Percentiles rank a stretch among this genome's conserved stretches.
Conservation (phyloP, 2,797 vertebrate species). For the Lithobates sylvaticus region DNA sequence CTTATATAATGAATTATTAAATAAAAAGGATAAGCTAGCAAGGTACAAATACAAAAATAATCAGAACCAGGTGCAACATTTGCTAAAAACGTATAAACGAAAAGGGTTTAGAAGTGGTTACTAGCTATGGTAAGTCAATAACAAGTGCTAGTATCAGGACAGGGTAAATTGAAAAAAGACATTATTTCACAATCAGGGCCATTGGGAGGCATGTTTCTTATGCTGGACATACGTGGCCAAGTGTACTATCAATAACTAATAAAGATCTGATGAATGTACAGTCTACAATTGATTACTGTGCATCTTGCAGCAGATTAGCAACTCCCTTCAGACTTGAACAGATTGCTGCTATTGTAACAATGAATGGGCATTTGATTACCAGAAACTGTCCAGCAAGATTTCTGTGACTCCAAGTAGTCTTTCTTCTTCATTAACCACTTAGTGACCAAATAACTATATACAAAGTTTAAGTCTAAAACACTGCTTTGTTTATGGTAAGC, state of each 20-base stretch:
- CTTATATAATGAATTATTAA: too few relatives aligned
- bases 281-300: background rate
- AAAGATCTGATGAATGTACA: background rate
- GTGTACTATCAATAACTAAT: background rate
- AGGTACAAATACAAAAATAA: too few relatives aligned
- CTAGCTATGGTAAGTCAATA: background rate
- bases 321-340: background rate
- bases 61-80: too few relatives aligned
- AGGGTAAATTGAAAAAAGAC: background rate
- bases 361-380: background rate
- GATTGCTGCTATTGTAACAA: background rate
- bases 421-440: too few relatives aligned
- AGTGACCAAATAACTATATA: too few relatives aligned
- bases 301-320: background rate
- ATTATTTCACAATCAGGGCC: background rate
- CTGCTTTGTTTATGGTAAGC: too few relatives aligned
- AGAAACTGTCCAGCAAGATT: background rate
- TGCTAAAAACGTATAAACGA: background rate
- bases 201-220: background rate
- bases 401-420: too few relatives aligned
- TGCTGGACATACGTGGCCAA: background rate
- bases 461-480: too few relatives aligned
- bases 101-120: background rate
- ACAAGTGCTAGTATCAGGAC: background rate
- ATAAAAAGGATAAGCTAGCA: too few relatives aligned